Evolutionary conservation across 2,113 vertebrate genomes (phyloP), one percentile per base, ranked within the genome.

Genomic region (Heteronetta atricapilla): DNA sequence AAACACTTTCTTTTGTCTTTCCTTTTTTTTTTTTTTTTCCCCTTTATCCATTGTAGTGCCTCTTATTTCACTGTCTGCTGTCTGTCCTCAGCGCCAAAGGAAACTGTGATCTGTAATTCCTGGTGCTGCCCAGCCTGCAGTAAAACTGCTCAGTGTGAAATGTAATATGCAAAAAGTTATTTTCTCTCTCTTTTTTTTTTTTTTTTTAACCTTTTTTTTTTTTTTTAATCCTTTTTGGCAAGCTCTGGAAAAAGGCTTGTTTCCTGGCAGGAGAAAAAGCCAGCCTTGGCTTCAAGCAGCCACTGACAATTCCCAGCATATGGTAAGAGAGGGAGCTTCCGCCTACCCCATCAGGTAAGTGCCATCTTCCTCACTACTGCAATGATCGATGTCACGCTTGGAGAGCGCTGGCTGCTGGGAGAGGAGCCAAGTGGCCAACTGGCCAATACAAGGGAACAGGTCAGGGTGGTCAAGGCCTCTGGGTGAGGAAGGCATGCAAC

Each of bases 221-320:
- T 56, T 21, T 70, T 19, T 11, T 23, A 1, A 0, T 60, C 33
- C 34, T 96, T 97, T 95, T 97, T 98, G 98, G 97, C 97, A 98
- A 90, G 91, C 96, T 97, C 48, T 89, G 79, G 90, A 93, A 97
- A 97, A 97, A 97, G 97, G 96, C 97, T 97, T 95, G 94, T 97
- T 98, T 98, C 89, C 96, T 98, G 98, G 98, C 98, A 98, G 85
- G 82, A 90, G 93, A 87, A 97, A 95, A 96, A 96, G 69, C 98
- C 98, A 97, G 94, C 97, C 98, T 99, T 99, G 99, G 99, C 98
- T 97, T 97, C 97, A 97, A 98, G 97, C 98, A 98, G 98, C 97
- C 97, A 95, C 98, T 98, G 98, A 99, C 98, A 99, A 98, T 98
- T 97, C 95, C 97, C 97, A 98, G 98, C 99, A 99, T 99, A 99